phyloP scores from a whole-genome alignment of 2,113 vertebrate species.

The Morone saxatilis region DNA sequence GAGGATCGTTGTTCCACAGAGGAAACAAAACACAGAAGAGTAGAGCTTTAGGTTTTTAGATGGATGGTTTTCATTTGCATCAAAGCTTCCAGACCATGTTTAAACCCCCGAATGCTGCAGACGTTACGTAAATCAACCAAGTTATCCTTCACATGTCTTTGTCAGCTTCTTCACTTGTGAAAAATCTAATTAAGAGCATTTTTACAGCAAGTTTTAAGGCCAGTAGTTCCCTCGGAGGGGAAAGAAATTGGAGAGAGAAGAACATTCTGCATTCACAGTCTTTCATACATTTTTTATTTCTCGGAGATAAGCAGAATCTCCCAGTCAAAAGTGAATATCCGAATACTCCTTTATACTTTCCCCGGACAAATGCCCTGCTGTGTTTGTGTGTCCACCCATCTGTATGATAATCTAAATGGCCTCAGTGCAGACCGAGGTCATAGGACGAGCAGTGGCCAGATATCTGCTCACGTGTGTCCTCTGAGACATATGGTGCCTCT shows the following conservation, averaged over 20 bases:
- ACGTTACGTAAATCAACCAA: slow-evolving; percentile 1
- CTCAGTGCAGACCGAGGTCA: slow-evolving; percentile 27
- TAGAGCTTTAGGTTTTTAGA: too few relatives aligned
- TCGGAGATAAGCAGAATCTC: neutral
- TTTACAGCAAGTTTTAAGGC: neutral
- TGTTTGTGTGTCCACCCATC: slow-evolving; percentile 52
- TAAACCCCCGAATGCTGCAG: neutral
- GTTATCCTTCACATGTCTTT: too few relatives aligned
- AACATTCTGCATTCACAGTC: neutral
- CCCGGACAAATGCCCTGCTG: neutral
- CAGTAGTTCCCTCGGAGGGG: neutral
- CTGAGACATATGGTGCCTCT: slow-evolving; percentile 37
- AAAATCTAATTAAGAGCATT: neutral
- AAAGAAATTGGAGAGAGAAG: neutral
- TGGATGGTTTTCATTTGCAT: too few relatives aligned
- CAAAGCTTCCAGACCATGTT: neutral
- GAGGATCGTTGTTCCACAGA: neutral
- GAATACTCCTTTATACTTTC: slow-evolving; percentile 9
- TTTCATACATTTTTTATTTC: neutral
- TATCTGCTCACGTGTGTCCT: slow-evolving; percentile 32
- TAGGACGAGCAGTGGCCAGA: slow-evolving; percentile 28
- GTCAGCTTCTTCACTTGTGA: neutral
- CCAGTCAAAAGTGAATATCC: neutral
- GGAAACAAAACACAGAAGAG: neutral
- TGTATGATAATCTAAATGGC: slow-evolving; percentile 66